A percentile compares a stretch with the other conserved stretches of the same genome.
Conservation (phyloP, 2,888 invertebrate genomes). For the Nomada fucata region DNA sequence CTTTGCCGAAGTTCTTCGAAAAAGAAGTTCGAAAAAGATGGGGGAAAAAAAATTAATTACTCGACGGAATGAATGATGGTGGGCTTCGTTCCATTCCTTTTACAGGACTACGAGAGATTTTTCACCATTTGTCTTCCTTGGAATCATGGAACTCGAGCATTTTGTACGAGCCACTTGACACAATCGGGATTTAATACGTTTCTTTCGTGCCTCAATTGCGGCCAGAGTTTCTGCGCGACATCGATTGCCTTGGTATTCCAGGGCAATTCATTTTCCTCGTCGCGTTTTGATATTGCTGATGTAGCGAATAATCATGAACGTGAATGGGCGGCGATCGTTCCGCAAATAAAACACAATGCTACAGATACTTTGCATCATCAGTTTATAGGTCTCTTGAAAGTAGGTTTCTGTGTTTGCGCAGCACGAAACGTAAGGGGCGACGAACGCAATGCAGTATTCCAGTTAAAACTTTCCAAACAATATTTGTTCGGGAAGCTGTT, state of each 20-base stretch:
- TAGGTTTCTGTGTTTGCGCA: conserved; percentile 5
- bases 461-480: conserved; percentile 1
- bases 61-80: conserved; percentile 35
- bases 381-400: conserved; percentile 9
- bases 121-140: conserved; percentile 41
- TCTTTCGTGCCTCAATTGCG: neutral
- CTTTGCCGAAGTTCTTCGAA: conserved; percentile 37
- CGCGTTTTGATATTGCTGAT: neutral
- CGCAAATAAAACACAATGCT: too few species aligned
- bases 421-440: neutral
- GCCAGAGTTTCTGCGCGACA: neutral
- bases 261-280: neutral
- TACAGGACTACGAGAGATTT: conserved; percentile 29
- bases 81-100: conserved; percentile 27
- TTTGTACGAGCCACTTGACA: conserved; percentile 20
- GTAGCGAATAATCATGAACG: neutral
- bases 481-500: neutral
- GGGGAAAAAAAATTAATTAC: conserved; percentile 41
- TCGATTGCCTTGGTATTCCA: neutral
- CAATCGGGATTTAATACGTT: conserved; percentile 46
- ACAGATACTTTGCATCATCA: neutral
- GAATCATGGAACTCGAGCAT: conserved; percentile 14
- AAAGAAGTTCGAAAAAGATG: conserved; percentile 36
- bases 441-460: conserved; percentile 27
- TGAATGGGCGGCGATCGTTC: too few species aligned